Evolutionary conservation across 2,113 vertebrate genomes (phyloP).

Genomic region (Pardalotus punctatus): DNA sequence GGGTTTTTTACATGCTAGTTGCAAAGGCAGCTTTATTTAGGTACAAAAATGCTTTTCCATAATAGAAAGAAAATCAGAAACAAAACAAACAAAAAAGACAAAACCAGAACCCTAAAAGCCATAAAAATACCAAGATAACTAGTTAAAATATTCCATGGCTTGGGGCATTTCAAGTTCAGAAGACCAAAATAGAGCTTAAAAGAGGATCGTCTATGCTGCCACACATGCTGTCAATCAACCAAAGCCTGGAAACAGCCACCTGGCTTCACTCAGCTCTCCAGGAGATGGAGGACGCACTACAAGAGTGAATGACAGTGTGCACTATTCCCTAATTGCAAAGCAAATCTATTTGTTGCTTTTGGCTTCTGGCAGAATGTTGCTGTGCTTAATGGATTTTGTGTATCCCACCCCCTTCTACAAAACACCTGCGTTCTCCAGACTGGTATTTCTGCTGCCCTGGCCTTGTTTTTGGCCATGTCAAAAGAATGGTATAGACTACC

Average conservation of each 20-base stretch:
- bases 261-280: neutral
- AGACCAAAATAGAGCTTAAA: neutral
- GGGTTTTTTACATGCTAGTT: neutral
- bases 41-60: neutral
- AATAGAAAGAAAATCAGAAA: neutral
- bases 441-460: neutral
- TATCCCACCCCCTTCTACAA: neutral
- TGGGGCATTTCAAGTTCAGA: neutral
- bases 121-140: neutral
- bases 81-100: neutral
- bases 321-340: neutral
- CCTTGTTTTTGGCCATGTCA: neutral
- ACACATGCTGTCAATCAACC: neutral
- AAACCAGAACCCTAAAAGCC: neutral
- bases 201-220: neutral
- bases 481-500: neutral
- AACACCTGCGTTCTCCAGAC: neutral
- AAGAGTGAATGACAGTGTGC: neutral
- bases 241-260: neutral
- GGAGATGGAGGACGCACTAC: neutral
- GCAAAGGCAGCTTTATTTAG: conserved; percentile 1
- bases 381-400: neutral
- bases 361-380: neutral
- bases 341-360: neutral
- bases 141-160: neutral